Base-by-base conservation (phyloP, 2,888 invertebrate species). In the Andrena trimmerana region DNA sequence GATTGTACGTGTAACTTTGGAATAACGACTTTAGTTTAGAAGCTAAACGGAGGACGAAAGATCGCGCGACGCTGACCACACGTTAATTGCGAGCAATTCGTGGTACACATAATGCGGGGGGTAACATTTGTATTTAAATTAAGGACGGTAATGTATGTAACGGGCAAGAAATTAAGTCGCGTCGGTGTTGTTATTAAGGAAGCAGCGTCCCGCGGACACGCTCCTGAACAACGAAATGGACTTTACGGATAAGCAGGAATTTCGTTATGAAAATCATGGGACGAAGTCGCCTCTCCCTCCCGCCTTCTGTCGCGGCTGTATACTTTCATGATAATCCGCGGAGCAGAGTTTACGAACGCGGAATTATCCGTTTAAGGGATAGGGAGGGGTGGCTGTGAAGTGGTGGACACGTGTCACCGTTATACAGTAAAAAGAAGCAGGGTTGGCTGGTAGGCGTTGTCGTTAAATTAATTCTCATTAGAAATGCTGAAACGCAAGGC, bases 391-490 rank as follows among this genome's bases (percentile, higher is more conserved):
- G 36, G 33, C 50, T 24, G 57, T 33, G 13, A 59, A 72, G n/a
- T 10, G 57, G 42, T 20, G 74, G 59, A 72, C 48, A 66, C 50
- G 36, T 31, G 72, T 54, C 54, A 8, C 31, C 29, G 29, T 62
- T 52, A 52, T 31, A 16, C 33, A 6, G 31, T 7, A 10, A 65
- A 59, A 65, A 65, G 29, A 29, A 57, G 20, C 4, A 54, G 24
- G 6, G 5, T n/a, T 20, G 31, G 16, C 24, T 3, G 29, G 33
- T 6, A 33, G 5, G 10, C 27, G 54, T 24, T 57, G 33, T 73
- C 74, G 50, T 60, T 73, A 50, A 78, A 74, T 60, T 66, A 78
- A 78, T 73, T 29, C 59, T 52, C 57, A 20, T 73, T 73, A 60
- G 24, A 60, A 29, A 60, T 31, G 59, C 36, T 7, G 50, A 50